These are phyloP conservation scores for Lichenostomus cassidix DNA, from an alignment of 2,113 vertebrate genomes.

Conservation along the genomic window DNA sequence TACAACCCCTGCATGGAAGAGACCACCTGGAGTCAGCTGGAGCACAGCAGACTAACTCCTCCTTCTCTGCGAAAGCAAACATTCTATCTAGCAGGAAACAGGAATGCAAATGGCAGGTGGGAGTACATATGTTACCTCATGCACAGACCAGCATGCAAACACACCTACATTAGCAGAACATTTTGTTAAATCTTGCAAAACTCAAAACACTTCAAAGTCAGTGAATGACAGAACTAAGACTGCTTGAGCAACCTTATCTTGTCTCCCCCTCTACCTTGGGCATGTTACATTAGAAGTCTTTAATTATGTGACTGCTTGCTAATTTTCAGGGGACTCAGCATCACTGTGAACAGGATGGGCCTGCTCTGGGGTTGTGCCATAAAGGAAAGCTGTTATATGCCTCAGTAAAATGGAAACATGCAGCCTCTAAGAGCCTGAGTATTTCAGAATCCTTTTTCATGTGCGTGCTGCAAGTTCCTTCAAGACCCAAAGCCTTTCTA, in stretches of 20 bases:
- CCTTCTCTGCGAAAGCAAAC: neutral
- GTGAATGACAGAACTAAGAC: neutral
- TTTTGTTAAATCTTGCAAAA: neutral
- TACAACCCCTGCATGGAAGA: conserved; percentile 78
- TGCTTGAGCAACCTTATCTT: neutral
- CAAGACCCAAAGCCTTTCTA: neutral
- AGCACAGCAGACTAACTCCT: neutral
- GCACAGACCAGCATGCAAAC: neutral
- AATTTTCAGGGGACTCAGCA: neutral
- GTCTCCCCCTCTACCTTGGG: neutral
- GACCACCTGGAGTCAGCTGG: neutral
- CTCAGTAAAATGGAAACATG: neutral
- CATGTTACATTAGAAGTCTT: neutral
- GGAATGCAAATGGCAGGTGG: neutral
- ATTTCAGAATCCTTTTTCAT: neutral
- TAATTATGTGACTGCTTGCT: neutral
- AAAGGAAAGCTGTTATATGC: neutral
- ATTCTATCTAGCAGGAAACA: neutral
- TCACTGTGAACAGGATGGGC: neutral
- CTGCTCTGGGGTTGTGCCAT: neutral
- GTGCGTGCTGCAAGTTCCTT: neutral
- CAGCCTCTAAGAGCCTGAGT: neutral
- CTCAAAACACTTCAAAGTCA: neutral
- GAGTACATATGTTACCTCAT: neutral
- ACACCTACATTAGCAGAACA: neutral